Percentiles rank a stretch among this genome's conserved stretches.
phyloP scores from a whole-genome alignment of 2,113 vertebrate genomes.

The Zingel zingel region DNA sequence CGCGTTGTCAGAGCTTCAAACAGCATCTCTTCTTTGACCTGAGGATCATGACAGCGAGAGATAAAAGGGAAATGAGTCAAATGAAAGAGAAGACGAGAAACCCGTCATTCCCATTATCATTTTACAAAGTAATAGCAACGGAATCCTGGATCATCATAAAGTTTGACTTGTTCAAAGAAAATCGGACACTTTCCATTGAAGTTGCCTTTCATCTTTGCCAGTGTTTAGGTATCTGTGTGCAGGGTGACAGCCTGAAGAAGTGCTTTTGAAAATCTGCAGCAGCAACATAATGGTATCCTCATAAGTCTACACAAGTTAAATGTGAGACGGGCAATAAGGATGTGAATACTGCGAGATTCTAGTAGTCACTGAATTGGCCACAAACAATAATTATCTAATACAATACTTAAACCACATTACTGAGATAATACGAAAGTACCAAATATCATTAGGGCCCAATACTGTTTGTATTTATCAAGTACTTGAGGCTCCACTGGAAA shows the following conservation, averaged over 20 bases:
- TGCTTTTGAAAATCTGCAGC: conserved; percentile 3
- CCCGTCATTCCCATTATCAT: not conserved
- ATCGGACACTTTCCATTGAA: not conserved
- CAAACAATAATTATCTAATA: not conserved
- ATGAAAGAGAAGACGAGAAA: not conserved
- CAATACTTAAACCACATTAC: not conserved
- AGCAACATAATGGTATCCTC: conserved; percentile 26
- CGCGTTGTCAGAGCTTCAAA: conserved; percentile 96
- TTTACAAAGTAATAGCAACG: not conserved
- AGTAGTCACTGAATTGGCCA: not conserved
- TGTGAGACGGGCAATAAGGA: not conserved
- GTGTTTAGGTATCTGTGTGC: not conserved
- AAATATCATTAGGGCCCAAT: not conserved
- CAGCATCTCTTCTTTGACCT: conserved; percentile 99
- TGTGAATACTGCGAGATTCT: not conserved
- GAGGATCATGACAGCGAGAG: conserved; percentile 18
- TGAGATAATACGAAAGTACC: not conserved
- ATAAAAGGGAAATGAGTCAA: not conserved
- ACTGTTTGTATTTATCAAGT: not conserved
- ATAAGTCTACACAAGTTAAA: conserved; percentile 3
- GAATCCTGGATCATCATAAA: not conserved
- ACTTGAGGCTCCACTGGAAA: not conserved
- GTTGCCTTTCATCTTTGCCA: not conserved
- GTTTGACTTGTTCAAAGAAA: not conserved
- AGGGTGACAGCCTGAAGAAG: not conserved